Base-by-base conservation (phyloP, 1,140 invertebrate species). In the Heterodera carotae region DNA sequence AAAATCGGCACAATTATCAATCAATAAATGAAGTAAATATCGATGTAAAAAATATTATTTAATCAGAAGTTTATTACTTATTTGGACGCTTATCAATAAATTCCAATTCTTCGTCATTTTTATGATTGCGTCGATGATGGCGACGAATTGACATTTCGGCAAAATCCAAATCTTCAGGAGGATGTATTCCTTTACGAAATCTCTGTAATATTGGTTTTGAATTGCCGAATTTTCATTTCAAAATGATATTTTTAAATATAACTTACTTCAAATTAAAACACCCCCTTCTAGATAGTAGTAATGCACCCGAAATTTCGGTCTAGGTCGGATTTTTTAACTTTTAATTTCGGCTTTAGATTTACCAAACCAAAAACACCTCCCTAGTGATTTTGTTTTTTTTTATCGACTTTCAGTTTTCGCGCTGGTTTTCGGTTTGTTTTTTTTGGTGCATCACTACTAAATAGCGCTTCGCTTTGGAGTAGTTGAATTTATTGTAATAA, bases 161-260 rank as follows among this genome's bases (percentile, higher is more conserved):
- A 25, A 71, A 29, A 22, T 71, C 69, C 31, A 71, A 43, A 6
- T 81, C 69, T 6, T 22, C 27, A 39, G 80, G 80, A n/a, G 80
- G 80, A 67, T 81, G 76, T 31, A 81, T 59, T 25, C 80, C 80
- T 72, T 83, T 83, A 3, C 60, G 80, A 25, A 81, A 64, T 31
- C 73, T 43, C 80, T 81, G 53, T n/a, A 59, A 78, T 12, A 25
- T 77, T 29, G 12, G 56, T 29, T 5, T 77, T 33, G 25, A 31
- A 36, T 36, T 36, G 31, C 15, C 25, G 25, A n/a, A 25, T 22
- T 27, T 1, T 1, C 1, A 74, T 77, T 27, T n/a, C n/a, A n/a
- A n/a, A n/a, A n/a, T n/a, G n/a, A n/a, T n/a, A n/a, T n/a, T n/a
- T n/a, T n/a, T n/a, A n/a, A n/a, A 29, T 76, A 15, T 22, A 12